A percentile compares a stretch with the other conserved stretches of the same genome.
Conservation (phyloP, 1,140 invertebrate species). For the Drosophila takahashii region DNA sequence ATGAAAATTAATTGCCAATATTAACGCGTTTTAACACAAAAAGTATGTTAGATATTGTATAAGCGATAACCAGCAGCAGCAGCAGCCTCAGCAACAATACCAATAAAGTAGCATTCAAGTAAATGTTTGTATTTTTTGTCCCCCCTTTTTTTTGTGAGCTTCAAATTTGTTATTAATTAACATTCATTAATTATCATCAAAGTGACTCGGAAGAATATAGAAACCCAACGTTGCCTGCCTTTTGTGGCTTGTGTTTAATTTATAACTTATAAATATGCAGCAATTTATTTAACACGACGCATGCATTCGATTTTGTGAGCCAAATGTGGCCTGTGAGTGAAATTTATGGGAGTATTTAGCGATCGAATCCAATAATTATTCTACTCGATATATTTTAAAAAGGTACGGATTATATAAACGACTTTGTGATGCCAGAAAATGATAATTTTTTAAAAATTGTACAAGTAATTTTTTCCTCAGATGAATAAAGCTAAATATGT, state of each 20-base stretch:
- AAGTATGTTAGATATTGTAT: slow-evolving; percentile 57
- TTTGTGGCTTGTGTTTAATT: slow-evolving; percentile 63
- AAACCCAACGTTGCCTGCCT: slow-evolving; percentile 48
- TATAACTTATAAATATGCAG: slow-evolving; percentile 50
- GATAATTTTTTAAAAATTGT: too few relatives aligned
- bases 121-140: slow-evolving; percentile 57
- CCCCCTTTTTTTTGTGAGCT: slow-evolving; percentile 24
- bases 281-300: slow-evolving; percentile 38
- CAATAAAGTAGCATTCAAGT: slow-evolving; percentile 51
- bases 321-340: slow-evolving; percentile 4
- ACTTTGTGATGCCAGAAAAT: too few relatives aligned
- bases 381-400: background rate
- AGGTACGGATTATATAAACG: background rate
- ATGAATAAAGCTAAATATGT: too few relatives aligned
- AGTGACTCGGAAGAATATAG: slow-evolving; percentile 48
- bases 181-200: slow-evolving; percentile 64
- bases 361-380: slow-evolving; percentile 12
- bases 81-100: slow-evolving; percentile 12
- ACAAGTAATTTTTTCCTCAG: too few relatives aligned
- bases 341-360: slow-evolving; percentile 35
- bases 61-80: slow-evolving; percentile 39
- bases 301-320: slow-evolving; percentile 22
- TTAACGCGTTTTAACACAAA: slow-evolving; percentile 73
- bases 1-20: slow-evolving; percentile 75
- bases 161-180: slow-evolving; percentile 79